phyloP scores from a whole-genome alignment of 2,113 vertebrate genomes.

The Anarrhichthys ocellatus region DNA sequence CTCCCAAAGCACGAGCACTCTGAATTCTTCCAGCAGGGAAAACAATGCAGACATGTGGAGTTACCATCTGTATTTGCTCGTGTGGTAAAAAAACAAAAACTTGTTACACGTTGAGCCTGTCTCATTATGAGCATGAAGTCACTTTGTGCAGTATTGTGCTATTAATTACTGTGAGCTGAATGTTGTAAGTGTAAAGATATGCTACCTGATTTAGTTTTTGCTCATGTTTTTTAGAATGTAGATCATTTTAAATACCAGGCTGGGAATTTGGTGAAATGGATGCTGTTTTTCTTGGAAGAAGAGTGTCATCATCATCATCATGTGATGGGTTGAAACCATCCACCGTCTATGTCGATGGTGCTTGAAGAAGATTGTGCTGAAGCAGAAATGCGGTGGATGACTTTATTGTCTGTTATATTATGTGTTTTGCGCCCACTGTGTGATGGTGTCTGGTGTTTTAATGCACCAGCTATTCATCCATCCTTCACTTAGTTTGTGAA shows the following conservation, averaged over 20 bases:
- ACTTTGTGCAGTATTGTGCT: not conserved
- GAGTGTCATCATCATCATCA: not conserved
- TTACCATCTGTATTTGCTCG: not conserved
- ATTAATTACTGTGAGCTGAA: not conserved
- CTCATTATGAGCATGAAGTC: not conserved
- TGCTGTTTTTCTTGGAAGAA: not conserved
- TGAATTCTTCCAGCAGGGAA: not conserved
- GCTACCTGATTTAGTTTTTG: not conserved
- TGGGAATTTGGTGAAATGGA: not conserved
- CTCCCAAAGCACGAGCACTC: not conserved
- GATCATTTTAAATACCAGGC: not conserved
- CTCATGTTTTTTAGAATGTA: not conserved
- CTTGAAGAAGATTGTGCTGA: not conserved
- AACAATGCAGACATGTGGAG: not conserved
- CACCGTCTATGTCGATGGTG: not conserved
- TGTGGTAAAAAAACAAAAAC: not conserved
- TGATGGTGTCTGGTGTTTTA: not conserved
- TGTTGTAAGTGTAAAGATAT: not conserved
- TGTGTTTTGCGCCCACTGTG: not conserved
- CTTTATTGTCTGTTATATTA: not conserved
- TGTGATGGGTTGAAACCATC: not conserved
- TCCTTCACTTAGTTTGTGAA: not conserved
- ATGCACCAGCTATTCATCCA: not conserved
- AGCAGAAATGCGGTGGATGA: not conserved
- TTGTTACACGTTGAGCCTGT: not conserved